phyloP scores from a whole-genome alignment of 2,888 invertebrate species.

The Clitarchus hookeri region DNA sequence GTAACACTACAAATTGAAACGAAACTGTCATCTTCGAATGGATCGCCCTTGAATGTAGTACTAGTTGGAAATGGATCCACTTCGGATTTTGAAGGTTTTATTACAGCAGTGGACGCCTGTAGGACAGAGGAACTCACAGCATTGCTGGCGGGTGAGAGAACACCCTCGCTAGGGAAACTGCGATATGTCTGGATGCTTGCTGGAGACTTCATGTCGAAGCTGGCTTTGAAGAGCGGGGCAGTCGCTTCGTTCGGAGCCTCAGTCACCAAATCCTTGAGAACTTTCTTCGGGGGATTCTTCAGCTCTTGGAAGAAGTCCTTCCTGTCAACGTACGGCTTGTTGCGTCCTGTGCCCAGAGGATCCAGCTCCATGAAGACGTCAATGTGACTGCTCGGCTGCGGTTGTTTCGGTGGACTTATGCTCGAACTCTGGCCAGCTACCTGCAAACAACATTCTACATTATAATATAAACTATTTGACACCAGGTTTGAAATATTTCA shows the following conservation, averaged over 20 bases:
- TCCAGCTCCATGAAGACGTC: constrained; percentile 94
- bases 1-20: constrained; percentile 51
- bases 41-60: constrained; percentile 74
- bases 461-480: neutral
- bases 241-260: constrained; percentile 43
- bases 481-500: too few relatives aligned
- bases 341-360: constrained; percentile 89
- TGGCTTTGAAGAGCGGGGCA: constrained; percentile 50
- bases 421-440: constrained; percentile 23
- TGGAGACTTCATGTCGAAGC: constrained; percentile 44
- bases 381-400: constrained; percentile 53
- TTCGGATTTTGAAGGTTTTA: neutral
- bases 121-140: neutral
- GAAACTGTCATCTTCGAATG: constrained; percentile 64
- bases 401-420: constrained; percentile 29
- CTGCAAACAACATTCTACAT: constrained; percentile 28
- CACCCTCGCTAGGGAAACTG: neutral
- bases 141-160: constrained; percentile 27
- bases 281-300: constrained; percentile 92
- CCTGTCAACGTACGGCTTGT: constrained; percentile 91
- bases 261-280: constrained; percentile 79
- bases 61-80: constrained; percentile 67
- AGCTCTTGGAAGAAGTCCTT: constrained; percentile 96
- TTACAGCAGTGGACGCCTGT: constrained; percentile 46
- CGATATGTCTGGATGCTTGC: neutral